phyloP scores from a whole-genome alignment of 2,888 invertebrate species.

The Punctoribates punctum region DNA sequence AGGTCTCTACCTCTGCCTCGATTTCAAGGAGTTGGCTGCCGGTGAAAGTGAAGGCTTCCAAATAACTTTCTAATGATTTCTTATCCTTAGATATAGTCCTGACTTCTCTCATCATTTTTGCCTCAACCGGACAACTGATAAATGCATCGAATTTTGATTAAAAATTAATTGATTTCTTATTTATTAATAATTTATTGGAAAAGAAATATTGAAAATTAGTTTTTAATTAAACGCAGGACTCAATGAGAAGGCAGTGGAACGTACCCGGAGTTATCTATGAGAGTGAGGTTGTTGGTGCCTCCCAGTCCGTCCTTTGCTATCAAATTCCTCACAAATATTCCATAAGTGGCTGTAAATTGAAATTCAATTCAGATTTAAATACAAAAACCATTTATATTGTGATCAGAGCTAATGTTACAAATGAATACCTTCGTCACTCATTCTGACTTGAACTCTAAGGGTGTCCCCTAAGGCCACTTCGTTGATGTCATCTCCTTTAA shows the following conservation, averaged over 20 bases:
- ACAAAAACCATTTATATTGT: too few species aligned
- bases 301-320: slow-evolving; percentile 80
- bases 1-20: slow-evolving; percentile 50
- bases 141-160: background rate
- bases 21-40: slow-evolving; percentile 48
- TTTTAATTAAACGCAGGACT: background rate
- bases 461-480: slow-evolving; percentile 49
- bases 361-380: background rate
- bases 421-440: slow-evolving; percentile 48
- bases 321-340: slow-evolving; percentile 88
- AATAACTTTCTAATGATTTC: slow-evolving; percentile 49
- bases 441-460: slow-evolving; percentile 49
- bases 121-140: slow-evolving; percentile 49
- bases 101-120: slow-evolving; percentile 50
- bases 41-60: slow-evolving; percentile 50
- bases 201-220: background rate
- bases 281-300: slow-evolving; percentile 48
- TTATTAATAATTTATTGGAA: background rate
- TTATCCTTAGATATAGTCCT: slow-evolving; percentile 48
- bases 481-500: slow-evolving; percentile 48
- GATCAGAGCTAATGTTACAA: background rate
- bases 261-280: slow-evolving; percentile 49
- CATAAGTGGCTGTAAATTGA: slow-evolving; percentile 62
- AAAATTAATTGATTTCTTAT: background rate
- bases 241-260: slow-evolving; percentile 26